Evolutionary conservation across 2,113 vertebrate species (phyloP), one percentile per base, ranked within the genome.

Genomic region (Mormyrus iriodes): DNA sequence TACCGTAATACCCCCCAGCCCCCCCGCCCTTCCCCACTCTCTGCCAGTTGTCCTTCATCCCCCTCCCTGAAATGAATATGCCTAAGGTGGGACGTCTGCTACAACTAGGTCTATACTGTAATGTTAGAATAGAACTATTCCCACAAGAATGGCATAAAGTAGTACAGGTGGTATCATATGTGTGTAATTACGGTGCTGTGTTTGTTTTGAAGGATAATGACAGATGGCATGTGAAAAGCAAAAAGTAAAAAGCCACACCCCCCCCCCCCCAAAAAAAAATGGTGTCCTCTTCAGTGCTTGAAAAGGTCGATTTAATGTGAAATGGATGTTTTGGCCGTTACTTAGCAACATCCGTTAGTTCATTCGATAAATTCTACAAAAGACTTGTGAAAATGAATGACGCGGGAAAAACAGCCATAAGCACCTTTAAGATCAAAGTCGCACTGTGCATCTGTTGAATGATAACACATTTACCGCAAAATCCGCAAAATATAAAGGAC

Each of bases 221-320:
- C 51, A 95, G 94, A 95, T 94, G 94, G 94, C 92, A 92, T 90
- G 94, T 95, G 93, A 94, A 95, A 93, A 92, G 91, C 92, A 89
- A 90, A 92, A 49, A 90, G 91, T 69, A 69, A 65, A 27, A 12
- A 0, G 44, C 44, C 44, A 48, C 46, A n/a, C n/a, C n/a, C 0
- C 27, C 61, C 61, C 58, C 61, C 61, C n/a, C 2, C 7, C 24
- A 0, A 89, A 91, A 92, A 91, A 91, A 88, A 92, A 91, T 27
- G 48, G 88, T 90, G 69, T 89, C 46, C 39, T 91, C 27, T 91
- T 92, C 92, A 92, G 94, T 76, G 58, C 90, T 88, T 90, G 53
- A 86, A 90, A 90, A 89, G 49, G 61, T 88, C 89, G 93, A 95
- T 91, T 95, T 93, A 89, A 92, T 89, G 55, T 93, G 86, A 76